phyloP scores from a whole-genome alignment of 64 coral and sea anemone genomes.

The Montipora cactus region DNA sequence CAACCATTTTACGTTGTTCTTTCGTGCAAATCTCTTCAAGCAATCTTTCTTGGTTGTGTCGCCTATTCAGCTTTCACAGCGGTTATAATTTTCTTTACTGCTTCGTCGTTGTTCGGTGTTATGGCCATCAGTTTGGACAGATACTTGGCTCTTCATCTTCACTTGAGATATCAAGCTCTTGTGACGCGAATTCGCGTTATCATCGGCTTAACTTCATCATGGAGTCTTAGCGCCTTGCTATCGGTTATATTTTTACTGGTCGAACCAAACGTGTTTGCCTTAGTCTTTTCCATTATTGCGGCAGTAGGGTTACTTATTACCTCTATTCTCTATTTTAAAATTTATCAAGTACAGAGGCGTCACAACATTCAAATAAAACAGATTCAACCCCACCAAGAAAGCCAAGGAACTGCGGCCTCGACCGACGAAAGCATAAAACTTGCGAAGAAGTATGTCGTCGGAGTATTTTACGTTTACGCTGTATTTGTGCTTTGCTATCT shows the following conservation, averaged over 20 bases:
- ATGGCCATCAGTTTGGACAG: background rate
- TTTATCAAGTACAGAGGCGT: conserved; percentile 10
- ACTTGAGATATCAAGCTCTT: conserved; percentile 16
- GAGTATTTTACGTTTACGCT: background rate
- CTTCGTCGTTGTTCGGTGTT: conserved; percentile 17
- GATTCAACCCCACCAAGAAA: background rate
- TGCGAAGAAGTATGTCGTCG: conserved; percentile 10
- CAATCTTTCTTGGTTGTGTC: background rate
- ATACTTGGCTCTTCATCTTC: conserved; percentile 25
- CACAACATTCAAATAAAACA: background rate
- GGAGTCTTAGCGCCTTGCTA: background rate
- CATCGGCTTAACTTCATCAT: background rate
- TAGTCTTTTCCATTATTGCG: background rate
- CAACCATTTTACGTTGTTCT: conserved; percentile 15
- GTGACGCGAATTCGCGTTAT: background rate
- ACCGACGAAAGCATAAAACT: background rate
- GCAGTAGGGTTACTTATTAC: background rate
- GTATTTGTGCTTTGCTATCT: conserved; percentile 26
- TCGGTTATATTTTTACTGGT: conserved; percentile 13
- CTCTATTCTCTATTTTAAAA: conserved; percentile 17
- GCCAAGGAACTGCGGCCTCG: background rate
- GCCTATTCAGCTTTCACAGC: background rate
- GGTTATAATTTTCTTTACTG: conserved; percentile 28
- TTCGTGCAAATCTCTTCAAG: background rate
- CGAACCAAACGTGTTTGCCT: background rate